Conservation (phyloP, 1,140 invertebrate species). For the Meloidogyne exigua region DNA sequence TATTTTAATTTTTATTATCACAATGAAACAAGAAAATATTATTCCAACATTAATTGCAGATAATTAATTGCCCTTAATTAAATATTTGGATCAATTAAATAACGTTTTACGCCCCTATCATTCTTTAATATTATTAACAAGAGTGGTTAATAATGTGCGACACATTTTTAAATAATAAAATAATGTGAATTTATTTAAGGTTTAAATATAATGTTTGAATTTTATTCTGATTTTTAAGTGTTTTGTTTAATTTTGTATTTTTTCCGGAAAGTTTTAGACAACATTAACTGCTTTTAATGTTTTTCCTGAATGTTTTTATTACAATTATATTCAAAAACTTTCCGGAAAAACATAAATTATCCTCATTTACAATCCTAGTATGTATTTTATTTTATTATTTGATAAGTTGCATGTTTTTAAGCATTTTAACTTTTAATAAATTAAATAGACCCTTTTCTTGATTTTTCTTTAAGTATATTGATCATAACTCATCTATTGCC, state of each 20-base stretch:
- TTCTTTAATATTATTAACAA: neutral
- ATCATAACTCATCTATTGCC: neutral
- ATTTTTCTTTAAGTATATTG: neutral
- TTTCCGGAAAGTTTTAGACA: neutral
- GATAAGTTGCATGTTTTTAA: too few species aligned
- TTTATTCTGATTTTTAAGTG: too few species aligned
- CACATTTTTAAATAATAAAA: neutral
- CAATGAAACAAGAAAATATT: neutral
- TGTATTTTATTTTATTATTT: too few species aligned
- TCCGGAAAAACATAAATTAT: too few species aligned
- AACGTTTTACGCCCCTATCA: neutral
- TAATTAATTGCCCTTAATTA: neutral
- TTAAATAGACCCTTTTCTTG: neutral
- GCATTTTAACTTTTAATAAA: neutral
- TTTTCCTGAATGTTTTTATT: neutral
- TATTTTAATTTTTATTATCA: too few species aligned
- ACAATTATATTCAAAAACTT: neutral
- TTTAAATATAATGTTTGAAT: neutral
- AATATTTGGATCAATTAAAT: neutral
- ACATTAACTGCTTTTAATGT: neutral
- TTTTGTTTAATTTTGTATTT: too few species aligned
- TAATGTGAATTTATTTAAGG: neutral
- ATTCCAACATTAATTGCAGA: neutral
- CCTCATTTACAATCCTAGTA: too few species aligned
- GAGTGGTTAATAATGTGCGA: neutral